Evolutionary conservation across 2,113 vertebrate species (phyloP).

Genomic region (Ailurus styani): DNA sequence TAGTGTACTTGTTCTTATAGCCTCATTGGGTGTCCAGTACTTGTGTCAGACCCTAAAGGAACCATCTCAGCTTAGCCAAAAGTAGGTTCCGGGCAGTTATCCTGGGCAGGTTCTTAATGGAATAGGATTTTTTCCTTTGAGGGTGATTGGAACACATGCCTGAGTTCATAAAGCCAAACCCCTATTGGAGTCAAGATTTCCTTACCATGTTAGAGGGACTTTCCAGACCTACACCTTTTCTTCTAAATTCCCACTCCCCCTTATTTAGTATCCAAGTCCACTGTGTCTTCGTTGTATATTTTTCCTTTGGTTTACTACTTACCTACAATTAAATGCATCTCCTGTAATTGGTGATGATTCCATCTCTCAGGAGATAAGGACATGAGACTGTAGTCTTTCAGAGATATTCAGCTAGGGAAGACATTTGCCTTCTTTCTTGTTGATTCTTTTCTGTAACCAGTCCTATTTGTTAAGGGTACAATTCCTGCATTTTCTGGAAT

Average conservation of each 20-base stretch:
- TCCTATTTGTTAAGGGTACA: background rate
- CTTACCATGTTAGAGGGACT: background rate
- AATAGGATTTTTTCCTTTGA: background rate
- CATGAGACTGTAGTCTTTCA: background rate
- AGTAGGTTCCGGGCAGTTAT: background rate
- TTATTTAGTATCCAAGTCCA: background rate
- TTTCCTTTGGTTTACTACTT: background rate
- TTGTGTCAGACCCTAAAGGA: background rate
- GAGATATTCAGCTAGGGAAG: background rate
- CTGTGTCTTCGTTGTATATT: background rate
- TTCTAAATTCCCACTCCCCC: background rate
- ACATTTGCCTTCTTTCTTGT: background rate
- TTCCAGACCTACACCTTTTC: background rate
- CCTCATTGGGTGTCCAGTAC: background rate
- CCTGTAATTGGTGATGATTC: background rate
- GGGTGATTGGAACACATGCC: background rate
- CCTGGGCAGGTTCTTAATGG: background rate
- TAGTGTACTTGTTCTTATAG: background rate
- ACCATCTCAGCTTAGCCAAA: background rate
- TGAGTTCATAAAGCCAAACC: background rate
- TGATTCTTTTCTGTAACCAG: background rate
- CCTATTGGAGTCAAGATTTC: background rate
- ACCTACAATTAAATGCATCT: background rate
- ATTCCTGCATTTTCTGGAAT: background rate
- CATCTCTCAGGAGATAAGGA: background rate